Base-by-base conservation (phyloP, 2,797 vertebrate species). In the Garrulus glandarius region DNA sequence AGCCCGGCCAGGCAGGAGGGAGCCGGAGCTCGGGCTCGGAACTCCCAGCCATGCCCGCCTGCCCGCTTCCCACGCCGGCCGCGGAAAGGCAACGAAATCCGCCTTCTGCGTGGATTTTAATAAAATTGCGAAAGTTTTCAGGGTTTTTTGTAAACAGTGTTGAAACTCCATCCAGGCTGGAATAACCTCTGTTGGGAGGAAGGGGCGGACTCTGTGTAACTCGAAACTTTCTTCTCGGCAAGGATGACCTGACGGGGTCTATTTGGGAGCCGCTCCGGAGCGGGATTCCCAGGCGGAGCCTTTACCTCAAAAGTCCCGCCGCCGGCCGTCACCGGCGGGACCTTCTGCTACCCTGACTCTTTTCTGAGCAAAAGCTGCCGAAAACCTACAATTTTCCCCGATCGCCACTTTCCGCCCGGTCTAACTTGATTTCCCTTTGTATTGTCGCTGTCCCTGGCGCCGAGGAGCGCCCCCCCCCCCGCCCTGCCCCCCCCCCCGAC, bases 191-290 rank as follows among this genome's bases (percentile, higher is more conserved):
- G 83, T 32, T 32, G 93, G 89, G 94, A 91, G 93, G 93, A 94
- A 93, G 72, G 82, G 89, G 88, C 80, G 93, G 90, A 81, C 84
- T 86, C 61, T 32, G 36, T 13, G 87, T 64, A 94, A 95, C 92
- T 89, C 59, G 82, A 98, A 98, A 98, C 97, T 98, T 98, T 98
- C 79, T 72, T 92, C 79, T 68, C 26, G 9, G 56, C 61, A 12
- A 84, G 47, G 87, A 81, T 50, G 27, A 84, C 44, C 78, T 63
- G 95, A 41, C 52, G 43, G 65, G 79, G 71, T 88, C 36, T 90
- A 92, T 74, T 47, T 27, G n/a, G 69, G 84, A 76, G 34, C 30
- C 10, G 55, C 78, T 72, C 46, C 2, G 17, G 37, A 84, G 63
- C 36, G 69, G 59, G 63, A 88, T 78, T 60, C 29, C 2, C 29